phyloP scores from a whole-genome alignment of 1,140 invertebrate species.

The Trinorchestia longiramus region DNA sequence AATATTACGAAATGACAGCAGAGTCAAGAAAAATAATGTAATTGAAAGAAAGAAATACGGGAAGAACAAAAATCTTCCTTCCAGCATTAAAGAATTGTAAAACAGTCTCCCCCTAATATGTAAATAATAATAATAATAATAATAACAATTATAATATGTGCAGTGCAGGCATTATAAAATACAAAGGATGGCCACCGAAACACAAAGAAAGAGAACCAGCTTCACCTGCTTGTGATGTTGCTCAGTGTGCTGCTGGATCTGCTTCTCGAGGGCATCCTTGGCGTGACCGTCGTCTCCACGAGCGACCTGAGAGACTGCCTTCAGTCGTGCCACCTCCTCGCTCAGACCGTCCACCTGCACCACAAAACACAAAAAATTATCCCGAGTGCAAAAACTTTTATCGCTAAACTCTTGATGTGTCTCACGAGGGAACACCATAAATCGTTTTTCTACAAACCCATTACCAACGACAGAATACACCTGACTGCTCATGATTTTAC shows the following conservation, averaged over 20 bases:
- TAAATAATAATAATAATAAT: too few species aligned
- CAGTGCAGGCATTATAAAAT: background rate
- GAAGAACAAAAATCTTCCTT: background rate
- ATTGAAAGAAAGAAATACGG: background rate
- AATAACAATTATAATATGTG: background rate
- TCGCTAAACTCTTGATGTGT: too few species aligned
- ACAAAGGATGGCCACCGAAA: background rate
- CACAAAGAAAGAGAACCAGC: background rate
- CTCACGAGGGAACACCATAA: too few species aligned
- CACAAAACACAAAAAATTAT: background rate
- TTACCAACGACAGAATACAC: too few species aligned
- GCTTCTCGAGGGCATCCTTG: conserved; percentile 87
- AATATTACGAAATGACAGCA: background rate
- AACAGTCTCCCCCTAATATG: background rate
- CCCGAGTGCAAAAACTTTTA: too few species aligned
- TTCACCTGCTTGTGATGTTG: conserved; percentile 91
- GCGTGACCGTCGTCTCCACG: conserved; percentile 67
- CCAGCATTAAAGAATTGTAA: background rate
- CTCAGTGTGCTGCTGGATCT: conserved; percentile 94
- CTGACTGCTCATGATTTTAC: too few species aligned
- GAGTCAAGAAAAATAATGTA: background rate
- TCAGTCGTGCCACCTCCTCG: conserved; percentile 92
- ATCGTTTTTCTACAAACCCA: too few species aligned
- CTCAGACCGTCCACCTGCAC: conserved; percentile 84
- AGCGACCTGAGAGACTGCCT: conserved; percentile 76